These are phyloP conservation scores for Megaceryle alcyon DNA, from an alignment of 2,797 vertebrate species.

Conservation along the genomic window DNA sequence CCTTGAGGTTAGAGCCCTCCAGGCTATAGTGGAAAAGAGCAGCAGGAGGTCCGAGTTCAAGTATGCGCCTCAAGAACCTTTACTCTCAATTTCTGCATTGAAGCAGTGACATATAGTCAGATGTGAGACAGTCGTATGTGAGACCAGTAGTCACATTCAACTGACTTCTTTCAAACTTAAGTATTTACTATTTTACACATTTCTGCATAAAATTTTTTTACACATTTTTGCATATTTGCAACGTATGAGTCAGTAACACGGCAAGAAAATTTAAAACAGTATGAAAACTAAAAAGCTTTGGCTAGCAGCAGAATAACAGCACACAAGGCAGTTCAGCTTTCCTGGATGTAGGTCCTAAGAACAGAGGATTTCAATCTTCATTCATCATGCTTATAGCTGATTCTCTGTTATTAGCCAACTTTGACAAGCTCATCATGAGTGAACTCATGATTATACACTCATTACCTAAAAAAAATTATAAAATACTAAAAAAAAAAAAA, in stretches of 20 bases:
- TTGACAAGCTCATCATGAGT: neutral
- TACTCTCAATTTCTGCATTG: neutral
- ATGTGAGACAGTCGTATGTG: neutral
- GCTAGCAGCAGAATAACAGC: neutral
- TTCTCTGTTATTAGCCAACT: neutral
- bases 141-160: neutral
- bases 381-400: neutral
- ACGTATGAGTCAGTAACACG: neutral
- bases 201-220: neutral
- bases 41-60: neutral
- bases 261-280: neutral
- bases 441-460: neutral
- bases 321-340: neutral
- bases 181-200: neutral
- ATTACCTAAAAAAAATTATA: neutral
- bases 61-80: neutral
- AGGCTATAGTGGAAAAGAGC: neutral
- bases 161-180: neutral
- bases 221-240: neutral
- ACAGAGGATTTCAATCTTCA: neutral
- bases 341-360: neutral
- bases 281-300: neutral
- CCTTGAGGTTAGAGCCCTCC: neutral
- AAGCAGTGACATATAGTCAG: neutral
- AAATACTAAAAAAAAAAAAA: neutral